A percentile compares a stretch with the other conserved stretches of the same genome.
These are phyloP conservation scores for Pangasius macronema DNA, from an alignment of 2,797 vertebrate genomes.

Conservation along the genomic window DNA sequence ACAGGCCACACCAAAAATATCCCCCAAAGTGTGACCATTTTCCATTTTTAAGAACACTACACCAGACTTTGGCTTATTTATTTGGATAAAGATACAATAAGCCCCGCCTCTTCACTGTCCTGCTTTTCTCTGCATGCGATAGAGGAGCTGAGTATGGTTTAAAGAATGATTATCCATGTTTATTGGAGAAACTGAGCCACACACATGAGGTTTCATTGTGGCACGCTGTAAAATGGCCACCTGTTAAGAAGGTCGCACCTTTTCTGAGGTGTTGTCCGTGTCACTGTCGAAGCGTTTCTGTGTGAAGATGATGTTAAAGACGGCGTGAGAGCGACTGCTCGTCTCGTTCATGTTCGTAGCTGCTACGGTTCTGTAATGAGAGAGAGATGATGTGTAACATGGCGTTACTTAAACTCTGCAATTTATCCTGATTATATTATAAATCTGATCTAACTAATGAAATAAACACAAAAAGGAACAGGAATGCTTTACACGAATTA, in stretches of 20 bases:
- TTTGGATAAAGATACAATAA: neutral
- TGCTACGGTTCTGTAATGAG: constrained; percentile 86
- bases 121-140: neutral
- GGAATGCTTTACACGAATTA: neutral
- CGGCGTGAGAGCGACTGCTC: constrained; percentile 96
- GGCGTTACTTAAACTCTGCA: neutral
- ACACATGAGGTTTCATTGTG: neutral
- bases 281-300: constrained; percentile 90
- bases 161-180: neutral
- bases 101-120: neutral
- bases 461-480: neutral
- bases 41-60: neutral
- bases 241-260: constrained; percentile 69
- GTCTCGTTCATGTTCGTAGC: constrained; percentile 99
- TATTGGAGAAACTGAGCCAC: neutral
- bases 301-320: constrained; percentile 99
- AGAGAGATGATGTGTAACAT: neutral
- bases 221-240: neutral
- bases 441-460: neutral
- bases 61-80: neutral
- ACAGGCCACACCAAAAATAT: neutral
- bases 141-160: neutral
- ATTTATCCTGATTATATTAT: neutral
- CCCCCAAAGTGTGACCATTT: neutral
- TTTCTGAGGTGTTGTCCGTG: constrained; percentile 90